Percentiles rank a stretch among this genome's conserved stretches.
These are phyloP conservation scores for Syrrhaptes paradoxus DNA, from an alignment of 2,113 vertebrate species.

Conservation along the genomic window DNA sequence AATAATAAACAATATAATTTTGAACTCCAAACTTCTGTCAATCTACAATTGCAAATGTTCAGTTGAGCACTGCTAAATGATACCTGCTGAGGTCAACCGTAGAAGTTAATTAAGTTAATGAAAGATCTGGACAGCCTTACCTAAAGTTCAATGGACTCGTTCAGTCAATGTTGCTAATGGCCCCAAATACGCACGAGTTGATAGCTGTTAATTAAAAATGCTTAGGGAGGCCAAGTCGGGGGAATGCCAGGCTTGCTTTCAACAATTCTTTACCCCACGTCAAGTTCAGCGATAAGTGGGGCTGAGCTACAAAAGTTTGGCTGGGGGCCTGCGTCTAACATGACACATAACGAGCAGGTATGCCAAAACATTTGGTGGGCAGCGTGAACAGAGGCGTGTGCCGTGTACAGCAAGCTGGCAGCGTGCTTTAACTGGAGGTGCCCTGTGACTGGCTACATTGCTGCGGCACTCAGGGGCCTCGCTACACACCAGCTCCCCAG, in stretches of 20 bases:
- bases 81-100: background rate
- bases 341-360: background rate
- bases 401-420: background rate
- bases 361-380: background rate
- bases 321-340: background rate
- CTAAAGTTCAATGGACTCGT: background rate
- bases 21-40: background rate
- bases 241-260: background rate
- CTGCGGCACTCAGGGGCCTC: background rate
- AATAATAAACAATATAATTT: background rate
- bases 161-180: background rate
- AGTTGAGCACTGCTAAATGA: background rate
- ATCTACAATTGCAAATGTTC: background rate
- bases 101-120: background rate
- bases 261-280: background rate
- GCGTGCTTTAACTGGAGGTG: background rate
- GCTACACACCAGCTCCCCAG: rapidly evolving
- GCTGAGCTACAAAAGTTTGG: background rate
- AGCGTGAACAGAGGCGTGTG: background rate
- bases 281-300: background rate
- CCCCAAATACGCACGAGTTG: background rate
- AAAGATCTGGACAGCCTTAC: background rate
- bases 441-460: rapidly evolving
- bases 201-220: conserved; percentile 17
- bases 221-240: background rate